Evolutionary conservation across 2,888 invertebrate genomes (phyloP), one percentile per base, ranked within the genome.

Genomic region (Drosophila recens): DNA sequence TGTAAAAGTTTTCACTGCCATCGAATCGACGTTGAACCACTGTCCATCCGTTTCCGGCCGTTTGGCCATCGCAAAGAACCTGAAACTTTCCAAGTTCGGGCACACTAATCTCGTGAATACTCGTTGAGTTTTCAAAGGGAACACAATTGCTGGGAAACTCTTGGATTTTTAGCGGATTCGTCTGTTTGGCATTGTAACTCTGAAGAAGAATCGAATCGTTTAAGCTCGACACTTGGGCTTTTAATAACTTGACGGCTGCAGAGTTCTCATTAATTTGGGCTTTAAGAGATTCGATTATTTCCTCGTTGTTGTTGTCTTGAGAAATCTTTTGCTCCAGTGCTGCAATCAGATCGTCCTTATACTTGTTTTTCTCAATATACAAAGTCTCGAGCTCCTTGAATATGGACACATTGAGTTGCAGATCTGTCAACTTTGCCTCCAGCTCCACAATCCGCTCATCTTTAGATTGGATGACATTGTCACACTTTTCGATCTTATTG

Each of bases 11-110:
- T 3, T 66, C 20, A 43, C 53, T 56, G 0, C 79, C 79, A 62
- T 74, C 62, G n/a, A 36, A 58, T 0, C 79, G 80, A 2, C 48
- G 65, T 33, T 74, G 77, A 13, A 79, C 61, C 8, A 74, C 74
- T 30, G 67, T 77, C 77, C 77, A 79, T 1, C 49, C 67, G 0
- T 20, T 6, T 17, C 59, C 75, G 15, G 56, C 56, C 1, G 70
- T 23, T 30, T 6, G 53, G n/a, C 33, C 33, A 53, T 63, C 67
- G 43, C 77, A 78, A 0, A 65, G 64, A 4, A 56, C 79, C 3
- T 9, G 3, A 46, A 65, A 56, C 4, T 57, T 23, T 1, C 54
- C 43, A 15, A 54, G 52, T 11, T 52, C 52, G 2, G 72, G 62
- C 0, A 79, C 33, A n/a, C 4, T 46, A n/a, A 77, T 43, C 20